A percentile compares a stretch with the other conserved stretches of the same genome.
Evolutionary conservation across 92 coral and sea anemone species (phyloP).

Genomic region (Palythoa grandiflora): DNA sequence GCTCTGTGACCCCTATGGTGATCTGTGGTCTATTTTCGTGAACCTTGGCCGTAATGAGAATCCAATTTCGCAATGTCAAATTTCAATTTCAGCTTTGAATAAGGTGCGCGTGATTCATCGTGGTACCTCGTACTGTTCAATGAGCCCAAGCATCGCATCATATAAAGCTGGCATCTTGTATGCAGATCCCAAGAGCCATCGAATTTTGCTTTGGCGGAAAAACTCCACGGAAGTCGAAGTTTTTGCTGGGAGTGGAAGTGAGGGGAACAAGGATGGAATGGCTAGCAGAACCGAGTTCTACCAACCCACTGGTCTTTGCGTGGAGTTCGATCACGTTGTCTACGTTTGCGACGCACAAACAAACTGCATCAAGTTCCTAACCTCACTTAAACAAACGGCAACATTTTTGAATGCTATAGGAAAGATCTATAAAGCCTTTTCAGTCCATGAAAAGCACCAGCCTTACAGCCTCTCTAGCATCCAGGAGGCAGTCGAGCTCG

Average conservation of each 20-base stretch:
- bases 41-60: no score
- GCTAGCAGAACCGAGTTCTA: not conserved
- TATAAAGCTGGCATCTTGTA: not conserved
- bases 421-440: not conserved
- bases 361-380: conserved; percentile 24
- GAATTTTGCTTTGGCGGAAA: not conserved
- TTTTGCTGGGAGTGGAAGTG: conserved; percentile 11
- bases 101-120: not conserved
- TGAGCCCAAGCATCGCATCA: no score
- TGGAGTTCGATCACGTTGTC: conserved; percentile 36
- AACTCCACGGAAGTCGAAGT: not conserved
- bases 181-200: not conserved
- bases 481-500: not conserved
- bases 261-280: not conserved
- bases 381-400: not conserved
- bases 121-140: not conserved
- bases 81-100: not conserved
- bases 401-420: not conserved
- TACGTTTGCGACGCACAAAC: not conserved
- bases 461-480: not conserved
- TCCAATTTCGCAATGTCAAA: no score
- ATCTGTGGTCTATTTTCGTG: no score
- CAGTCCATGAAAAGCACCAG: not conserved
- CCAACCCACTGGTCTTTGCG: conserved; percentile 32
- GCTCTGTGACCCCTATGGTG: no score